Evolutionary conservation across 2,797 vertebrate genomes (phyloP), one percentile per base, ranked within the genome.

Genomic region (Syngnathus rostellatus): DNA sequence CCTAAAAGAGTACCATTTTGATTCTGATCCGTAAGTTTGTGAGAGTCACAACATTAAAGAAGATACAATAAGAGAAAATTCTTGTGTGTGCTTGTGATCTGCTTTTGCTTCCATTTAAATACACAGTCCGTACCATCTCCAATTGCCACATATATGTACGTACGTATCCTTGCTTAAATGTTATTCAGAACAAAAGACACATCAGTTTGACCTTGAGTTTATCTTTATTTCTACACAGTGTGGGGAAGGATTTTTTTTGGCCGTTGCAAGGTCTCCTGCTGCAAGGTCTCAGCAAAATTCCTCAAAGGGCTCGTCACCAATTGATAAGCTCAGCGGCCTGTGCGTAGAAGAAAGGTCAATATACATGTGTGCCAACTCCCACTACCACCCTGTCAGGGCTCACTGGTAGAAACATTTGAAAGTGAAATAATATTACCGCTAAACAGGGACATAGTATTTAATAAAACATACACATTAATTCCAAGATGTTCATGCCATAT

Each of bases 251-350:
- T 59, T 37, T n/a, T 7, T 40, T 39, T 60, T 0, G 38, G 19
- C n/a, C 21, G 8, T 6, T 62, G 62, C 14, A 39, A 64, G 23
- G 12, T 43, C 41, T 46, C 31, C 39, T 62, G 60, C 38, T 23
- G 39, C 21, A 39, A 19, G 11, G 43, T 64, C 31, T 79, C 78
- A 81, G 82, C 74, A 80, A 75, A 84, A 87, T 88, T 86, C 77
- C 76, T 82, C 40, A 8, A 61, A 7, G 60, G 62, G 72, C 63
- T 67, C 65, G 48, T 74, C 45, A 72, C 46, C 23, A 19, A 1
- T 78, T 86, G 88, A 89, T 89, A 88, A 89, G 77, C 83, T 73
- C 64, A 69, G 67, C 63, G 76, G 74, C 66, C 75, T 77, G 76
- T 65, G 66, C 67, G 64, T 77, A 76, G 12, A 38, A 37, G 72